Evolutionary conservation across 1,140 invertebrate species (phyloP), one percentile per base, ranked within the genome.

Genomic region (Luehdorfia chinensis): DNA sequence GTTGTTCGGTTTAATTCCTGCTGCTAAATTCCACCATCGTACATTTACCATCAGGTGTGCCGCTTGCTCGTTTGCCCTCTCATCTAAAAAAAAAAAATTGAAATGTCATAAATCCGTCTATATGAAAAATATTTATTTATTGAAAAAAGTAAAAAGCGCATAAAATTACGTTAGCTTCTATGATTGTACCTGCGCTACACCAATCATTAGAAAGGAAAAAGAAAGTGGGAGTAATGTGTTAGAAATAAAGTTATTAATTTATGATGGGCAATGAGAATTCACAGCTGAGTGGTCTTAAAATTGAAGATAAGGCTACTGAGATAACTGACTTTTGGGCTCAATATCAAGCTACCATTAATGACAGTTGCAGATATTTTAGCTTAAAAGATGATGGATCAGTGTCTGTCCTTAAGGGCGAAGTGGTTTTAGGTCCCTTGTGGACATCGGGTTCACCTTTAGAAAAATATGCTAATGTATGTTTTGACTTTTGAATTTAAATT

Each of bases 231-330:
- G 19, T 21, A 3, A 21, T 21, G 19, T 21, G 19, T 3, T n/a
- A 21, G 6, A 21, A 21, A 21, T 21, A 21, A 21, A 21, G 6
- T 43, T 13, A 25, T n/a, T 43, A 9, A n/a, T 11, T 16, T 44
- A 65, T 67, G 52, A 94, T 94, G 93, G 93, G 93, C 19, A 94
- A 93, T 77, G 93, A 93, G 55, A 89, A 88, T 59, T 94, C 93
- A 57, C 90, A 91, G 52, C 81, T 93, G 34, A 90, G 89, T 56
- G 93, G 92, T 5, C 77, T 94, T 23, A 90, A 92, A 73, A 90
- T 94, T 46, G 91, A 94, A 39, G 91, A 94, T 59, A 94, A 93
- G 72, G 88, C 92, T 6, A 84, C 93, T 0, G 92, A 94, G 77
- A 88, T 91, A 2, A 93, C 93, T 15, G 92, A 94, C 63, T 94